These are phyloP conservation scores for Diplolepis rosae DNA, from an alignment of 2,888 invertebrate species.

Conservation along the genomic window DNA sequence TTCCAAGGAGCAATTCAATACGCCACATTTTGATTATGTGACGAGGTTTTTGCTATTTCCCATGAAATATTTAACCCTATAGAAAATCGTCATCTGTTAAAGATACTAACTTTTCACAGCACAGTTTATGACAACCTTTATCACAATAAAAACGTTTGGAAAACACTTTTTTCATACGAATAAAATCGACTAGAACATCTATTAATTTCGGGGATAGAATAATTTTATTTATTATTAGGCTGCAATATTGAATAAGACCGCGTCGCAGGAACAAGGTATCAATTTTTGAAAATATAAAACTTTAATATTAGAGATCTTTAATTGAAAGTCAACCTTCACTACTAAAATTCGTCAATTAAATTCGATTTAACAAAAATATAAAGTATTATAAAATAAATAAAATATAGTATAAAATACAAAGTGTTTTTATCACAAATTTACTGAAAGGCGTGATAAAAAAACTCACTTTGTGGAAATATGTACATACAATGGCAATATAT, in stretches of 20 bases:
- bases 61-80: background rate
- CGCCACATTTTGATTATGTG: background rate
- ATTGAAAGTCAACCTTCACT: background rate
- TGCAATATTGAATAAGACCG: background rate
- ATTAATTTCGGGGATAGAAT: background rate
- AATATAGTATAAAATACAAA: background rate
- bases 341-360: no score
- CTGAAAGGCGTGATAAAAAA: background rate
- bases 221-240: background rate
- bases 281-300: background rate
- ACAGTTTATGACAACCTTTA: background rate
- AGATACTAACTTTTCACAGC: background rate
- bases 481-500: background rate
- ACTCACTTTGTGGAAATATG: background rate
- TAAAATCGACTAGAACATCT: background rate
- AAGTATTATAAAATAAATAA: no score
- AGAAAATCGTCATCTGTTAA: background rate
- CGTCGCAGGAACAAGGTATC: background rate
- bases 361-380: no score
- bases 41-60: background rate
- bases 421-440: no score
- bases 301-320: background rate
- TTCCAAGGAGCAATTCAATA: constrained; percentile 38
- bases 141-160: constrained; percentile 15
- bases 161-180: background rate